These are phyloP conservation scores for Microcebus lehilahytsara DNA, from an alignment of 2,113 vertebrate species.

Conservation along the genomic window DNA sequence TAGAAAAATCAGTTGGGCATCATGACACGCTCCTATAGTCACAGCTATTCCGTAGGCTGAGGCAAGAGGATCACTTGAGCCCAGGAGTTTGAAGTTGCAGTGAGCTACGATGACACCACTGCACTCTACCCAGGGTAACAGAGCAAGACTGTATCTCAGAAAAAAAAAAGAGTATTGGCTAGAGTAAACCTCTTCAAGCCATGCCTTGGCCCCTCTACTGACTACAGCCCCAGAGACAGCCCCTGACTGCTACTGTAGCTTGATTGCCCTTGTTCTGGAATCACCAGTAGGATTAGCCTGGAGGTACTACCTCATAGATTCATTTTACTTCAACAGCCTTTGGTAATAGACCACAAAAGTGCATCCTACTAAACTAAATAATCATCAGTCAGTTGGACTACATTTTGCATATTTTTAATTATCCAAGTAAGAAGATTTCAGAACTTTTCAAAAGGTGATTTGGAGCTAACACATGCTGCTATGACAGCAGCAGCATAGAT, in stretches of 20 bases:
- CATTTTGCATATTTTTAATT: slow-evolving; percentile 18
- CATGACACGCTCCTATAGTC: no score
- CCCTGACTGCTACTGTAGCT: not conserved
- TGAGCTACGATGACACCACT: no score
- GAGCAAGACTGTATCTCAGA: no score
- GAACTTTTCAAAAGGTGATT: slow-evolving; percentile 15
- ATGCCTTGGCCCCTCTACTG: not conserved
- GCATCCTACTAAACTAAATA: not conserved
- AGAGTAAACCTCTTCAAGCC: not conserved
- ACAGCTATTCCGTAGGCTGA: no score
- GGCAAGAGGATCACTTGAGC: no score
- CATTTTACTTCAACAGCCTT: not conserved
- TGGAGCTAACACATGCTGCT: not conserved
- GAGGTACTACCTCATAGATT: not conserved
- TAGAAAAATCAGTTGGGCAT: no score
- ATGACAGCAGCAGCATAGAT: not conserved
- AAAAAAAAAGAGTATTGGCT: not conserved
- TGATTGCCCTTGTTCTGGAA: not conserved
- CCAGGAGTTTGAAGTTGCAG: no score
- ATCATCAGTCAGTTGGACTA: not conserved
- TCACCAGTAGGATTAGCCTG: not conserved
- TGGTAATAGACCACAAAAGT: not conserved
- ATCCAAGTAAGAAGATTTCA: not conserved
- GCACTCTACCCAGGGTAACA: no score
- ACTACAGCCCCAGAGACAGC: not conserved